phyloP scores from a whole-genome alignment of 2,113 vertebrate genomes.

The Anoplopoma fimbria region DNA sequence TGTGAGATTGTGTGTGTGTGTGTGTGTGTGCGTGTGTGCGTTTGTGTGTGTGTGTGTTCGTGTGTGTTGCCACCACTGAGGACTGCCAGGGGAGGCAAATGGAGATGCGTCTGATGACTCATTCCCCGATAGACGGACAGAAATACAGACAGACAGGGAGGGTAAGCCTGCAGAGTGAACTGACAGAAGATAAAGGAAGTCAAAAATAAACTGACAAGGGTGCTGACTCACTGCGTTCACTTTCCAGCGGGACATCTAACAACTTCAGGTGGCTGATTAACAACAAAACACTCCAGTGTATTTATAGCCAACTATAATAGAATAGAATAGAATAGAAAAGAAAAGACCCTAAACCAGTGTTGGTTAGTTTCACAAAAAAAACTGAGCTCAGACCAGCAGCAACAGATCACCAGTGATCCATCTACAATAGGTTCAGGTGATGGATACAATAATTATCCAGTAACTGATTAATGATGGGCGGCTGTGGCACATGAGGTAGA shows the following conservation, averaged over 20 bases:
- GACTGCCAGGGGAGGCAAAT: conserved; percentile 20
- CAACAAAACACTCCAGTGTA: conserved; percentile 13
- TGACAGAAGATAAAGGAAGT: conserved; percentile 12
- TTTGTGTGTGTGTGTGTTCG: too few species aligned
- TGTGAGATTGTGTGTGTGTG: conserved; percentile 12
- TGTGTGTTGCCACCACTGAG: conserved; percentile 19
- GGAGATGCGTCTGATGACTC: conserved; percentile 59
- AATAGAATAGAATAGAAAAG: background rate
- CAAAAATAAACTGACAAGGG: conserved; percentile 13
- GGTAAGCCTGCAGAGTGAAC: conserved; percentile 42
- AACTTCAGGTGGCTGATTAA: conserved; percentile 59
- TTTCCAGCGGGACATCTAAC: conserved; percentile 16
- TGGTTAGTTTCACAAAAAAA: background rate
- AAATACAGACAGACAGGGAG: conserved; percentile 37
- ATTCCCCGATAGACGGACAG: conserved; percentile 42
- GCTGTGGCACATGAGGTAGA: too few species aligned
- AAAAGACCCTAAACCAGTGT: background rate
- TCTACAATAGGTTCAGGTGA: conserved; percentile 18
- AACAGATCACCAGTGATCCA: background rate
- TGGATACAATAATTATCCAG: conserved; percentile 14
- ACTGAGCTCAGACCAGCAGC: conserved; percentile 14
- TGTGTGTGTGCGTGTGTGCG: too few species aligned
- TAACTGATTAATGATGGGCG: conserved; percentile 28
- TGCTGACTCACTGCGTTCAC: conserved; percentile 36
- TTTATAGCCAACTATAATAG: conserved; percentile 12